Evolutionary conservation across 2,888 invertebrate species (phyloP), one percentile per base, ranked within the genome.

Genomic region (Pherbina coryleti): DNA sequence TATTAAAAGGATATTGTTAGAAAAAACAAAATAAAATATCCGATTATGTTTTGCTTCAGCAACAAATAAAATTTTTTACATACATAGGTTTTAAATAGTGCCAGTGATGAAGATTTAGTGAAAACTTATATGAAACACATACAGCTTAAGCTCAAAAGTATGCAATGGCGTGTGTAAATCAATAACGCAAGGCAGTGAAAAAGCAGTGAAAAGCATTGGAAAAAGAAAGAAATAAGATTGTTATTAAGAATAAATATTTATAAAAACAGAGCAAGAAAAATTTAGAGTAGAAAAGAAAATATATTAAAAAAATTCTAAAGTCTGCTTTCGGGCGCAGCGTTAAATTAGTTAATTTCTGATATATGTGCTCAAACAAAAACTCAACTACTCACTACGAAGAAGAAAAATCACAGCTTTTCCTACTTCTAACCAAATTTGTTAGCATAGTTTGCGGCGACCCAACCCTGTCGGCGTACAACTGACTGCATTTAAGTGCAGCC

Each of bases 151-250:
- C 75, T 17, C 17, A 14, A 66, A 67, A 66, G 55, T 75, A 73
- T 77, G 77, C 73, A 69, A 51, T 73, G 74, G 17, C 60, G 55
- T 77, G 67, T 86, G 85, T 84, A 86, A 85, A 85, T 85, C 85
- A 85, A 85, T 85, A 85, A 84, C 82, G 81, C 80, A 82, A 85
- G 84, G 83, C 85, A 83, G 85, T 9, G 67, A n/a, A 55, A 17
- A 34, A 17, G 55, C 34, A 55, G 66, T n/a, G 66, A 49, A 37
- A 66, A 31, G 37, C 5, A 31, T 0, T 75, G 71, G 22, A 51
- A 17, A 75, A 75, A 34, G 51, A 25, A 31, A 66, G 31, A 60
- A 57, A 77, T n/a, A 28, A 53, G n/a, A n/a, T n/a, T 34, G 17
- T 2, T 34, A 70, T 49, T 28, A 31, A 53, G 22, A 51, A 8